Base-by-base conservation (phyloP, 2,888 invertebrate species). In the Petrolisthes manimaculis region DNA sequence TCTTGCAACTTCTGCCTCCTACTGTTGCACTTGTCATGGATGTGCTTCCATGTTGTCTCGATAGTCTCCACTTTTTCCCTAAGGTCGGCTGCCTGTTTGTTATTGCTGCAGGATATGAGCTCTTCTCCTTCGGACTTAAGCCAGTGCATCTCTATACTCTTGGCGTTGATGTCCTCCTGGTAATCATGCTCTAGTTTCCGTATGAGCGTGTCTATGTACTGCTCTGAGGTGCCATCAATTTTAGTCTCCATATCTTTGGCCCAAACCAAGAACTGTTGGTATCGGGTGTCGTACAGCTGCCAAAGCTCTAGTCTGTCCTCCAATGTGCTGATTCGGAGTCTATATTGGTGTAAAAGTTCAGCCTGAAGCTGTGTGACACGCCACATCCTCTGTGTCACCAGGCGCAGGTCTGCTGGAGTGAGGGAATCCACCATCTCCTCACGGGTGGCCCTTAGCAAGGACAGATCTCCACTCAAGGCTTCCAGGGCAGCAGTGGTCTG, bases 151-250 rank as follows among this genome's bases (percentile, higher is more conserved):
- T 89, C 88, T 51, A 91, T 86, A 21, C 86, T 86, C 83, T 91
- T 91, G 51, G 89, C 81, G 37, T 89, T 86, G 18, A 91, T 91
- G 74, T 91, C 91, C 71, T 86, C 89, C 56, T 89, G 91, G 74
- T 89, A 91, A 79, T 91, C 91, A 79, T 91, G 91, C 71, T 89
- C 91, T 12, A 91, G 80, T 37, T 91, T 91, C 14, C 89, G 86
- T 12, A 91, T 91, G 18, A 91, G 89, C 21, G 88, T 81, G 37
- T 91, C 89, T 56, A 91, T 88, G 74, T 91, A 91, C 83, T 89
- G 91, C 79, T 91, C 91, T 56, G 89, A 86, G 55, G 84, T 84
- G 21, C 89, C 91, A 61, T 88, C 91, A 55, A 91, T 89, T 79
- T 88, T 91, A 18, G 51, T 69, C 51, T 88, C 88, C 88, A 91